Evolutionary conservation across 2,797 vertebrate genomes (phyloP), one percentile per base, ranked within the genome.

Genomic region (Lepilemur septentrionalis): DNA sequence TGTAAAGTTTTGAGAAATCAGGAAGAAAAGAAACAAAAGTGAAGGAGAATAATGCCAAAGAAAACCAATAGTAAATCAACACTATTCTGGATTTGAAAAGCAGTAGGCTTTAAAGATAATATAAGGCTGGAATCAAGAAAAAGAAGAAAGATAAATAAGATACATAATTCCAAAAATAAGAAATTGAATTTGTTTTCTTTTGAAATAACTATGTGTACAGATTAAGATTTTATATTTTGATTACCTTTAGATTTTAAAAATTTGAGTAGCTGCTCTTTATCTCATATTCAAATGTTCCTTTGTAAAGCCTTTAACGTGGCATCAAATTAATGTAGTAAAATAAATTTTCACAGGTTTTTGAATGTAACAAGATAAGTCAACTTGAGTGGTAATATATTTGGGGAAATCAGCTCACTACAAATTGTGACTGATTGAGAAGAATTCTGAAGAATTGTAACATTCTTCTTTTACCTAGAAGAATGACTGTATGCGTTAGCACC

Each of bases 1-100:
- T 55, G 67, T 73, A 94, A 69, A 10, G 28, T 90, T 92, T 67
- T 81, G 48, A 91, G 69, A 95, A 94, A 65, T 79, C 46, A 41
- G 14, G 43, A 73, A 73, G 59, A 67, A 90, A 46, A 91, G 10
- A 91, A 43, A 30, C 11, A 18, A 12, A 83, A 93, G 52, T 25
- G 20, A 95, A 87, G 30, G 43, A 32, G 4, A 93, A 81, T 13
- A 43, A 35, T 6, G 75, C 1, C 61, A 91, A 50, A 23, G 46
- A n/a, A 97, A 94, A 79, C 0, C 11, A 35, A 69, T 4, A 52
- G 70, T 23, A 67, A 67, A 76, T 70, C 48, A 28, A 35, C 5
- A 73, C n/a, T 18, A 76, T 38, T 76, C 30, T 92, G 70, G n/a
- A 67, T 59, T 88, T 93, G 25, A 84, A 82, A 69, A 83, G 41